Percentiles rank a stretch among this genome's conserved stretches.
phyloP scores from a whole-genome alignment of 1,140 invertebrate genomes.

The Ditylenchus dipsaci region DNA sequence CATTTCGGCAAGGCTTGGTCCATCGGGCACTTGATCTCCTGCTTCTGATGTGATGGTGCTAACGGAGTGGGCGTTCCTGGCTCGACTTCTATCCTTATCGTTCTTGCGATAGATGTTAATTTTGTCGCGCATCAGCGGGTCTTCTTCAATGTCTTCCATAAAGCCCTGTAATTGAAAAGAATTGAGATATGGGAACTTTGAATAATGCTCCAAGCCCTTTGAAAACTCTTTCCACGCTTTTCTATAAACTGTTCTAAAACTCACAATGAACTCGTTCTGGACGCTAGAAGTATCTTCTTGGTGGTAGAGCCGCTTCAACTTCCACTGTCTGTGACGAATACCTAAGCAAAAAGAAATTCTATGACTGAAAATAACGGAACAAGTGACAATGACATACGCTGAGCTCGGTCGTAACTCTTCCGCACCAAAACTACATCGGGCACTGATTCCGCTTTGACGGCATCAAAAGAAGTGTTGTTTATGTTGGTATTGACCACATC shows the following conservation, averaged over 20 bases:
- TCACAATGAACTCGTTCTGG: slow-evolving; percentile 46
- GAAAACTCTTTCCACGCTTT: not conserved
- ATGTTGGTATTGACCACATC: slow-evolving; percentile 52
- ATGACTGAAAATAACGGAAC: too few relatives aligned
- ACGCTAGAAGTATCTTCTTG: slow-evolving; percentile 51
- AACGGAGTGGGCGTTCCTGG: slow-evolving; percentile 7
- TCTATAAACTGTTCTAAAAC: slow-evolving; percentile 3
- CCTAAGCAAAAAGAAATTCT: too few relatives aligned
- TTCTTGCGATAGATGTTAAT: slow-evolving; percentile 83
- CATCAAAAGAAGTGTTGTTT: slow-evolving; percentile 51
- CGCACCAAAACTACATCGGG: slow-evolving; percentile 70
- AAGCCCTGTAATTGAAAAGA: slow-evolving; percentile 64
- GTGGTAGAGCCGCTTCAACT: slow-evolving; percentile 75
- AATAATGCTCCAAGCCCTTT: not conserved
- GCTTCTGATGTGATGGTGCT: slow-evolving; percentile 59
- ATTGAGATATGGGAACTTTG: not conserved
- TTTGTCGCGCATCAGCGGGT: slow-evolving; percentile 77
- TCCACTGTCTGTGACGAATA: slow-evolving; percentile 77
- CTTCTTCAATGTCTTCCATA: slow-evolving; percentile 93
- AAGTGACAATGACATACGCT: slow-evolving; percentile 58
- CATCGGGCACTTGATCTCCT: slow-evolving; percentile 66
- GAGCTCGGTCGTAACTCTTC: slow-evolving; percentile 77
- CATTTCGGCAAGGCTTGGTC: slow-evolving; percentile 88
- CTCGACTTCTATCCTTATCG: slow-evolving; percentile 21
- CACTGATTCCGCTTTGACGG: slow-evolving; percentile 45